These are phyloP conservation scores for Rhadina sibilatrix DNA, from an alignment of 2,113 vertebrate genomes.

Conservation along the genomic window DNA sequence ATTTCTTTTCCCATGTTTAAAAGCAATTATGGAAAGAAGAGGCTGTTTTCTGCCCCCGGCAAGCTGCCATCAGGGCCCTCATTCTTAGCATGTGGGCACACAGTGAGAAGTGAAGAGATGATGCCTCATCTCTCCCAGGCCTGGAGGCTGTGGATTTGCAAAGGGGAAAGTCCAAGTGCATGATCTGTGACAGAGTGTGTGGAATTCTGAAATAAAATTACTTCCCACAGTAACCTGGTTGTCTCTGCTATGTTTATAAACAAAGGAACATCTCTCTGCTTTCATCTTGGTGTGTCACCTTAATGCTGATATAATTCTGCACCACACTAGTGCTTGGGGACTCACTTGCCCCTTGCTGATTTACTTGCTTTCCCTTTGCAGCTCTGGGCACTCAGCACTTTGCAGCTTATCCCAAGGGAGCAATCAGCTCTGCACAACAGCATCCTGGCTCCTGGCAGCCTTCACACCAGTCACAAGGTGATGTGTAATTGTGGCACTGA, in stretches of 20 bases:
- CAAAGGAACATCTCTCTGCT: not conserved
- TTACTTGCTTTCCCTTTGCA: not conserved
- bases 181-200: conserved; percentile 50
- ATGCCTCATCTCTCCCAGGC: not conserved
- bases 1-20: not conserved
- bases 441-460: not conserved
- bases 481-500: not conserved
- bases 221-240: conserved; percentile 27
- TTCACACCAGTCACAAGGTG: not conserved
- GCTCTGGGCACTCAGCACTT: not conserved
- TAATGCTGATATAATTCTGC: not conserved
- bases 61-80: not conserved
- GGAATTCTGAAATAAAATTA: conserved; percentile 64
- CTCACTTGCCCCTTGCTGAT: not conserved
- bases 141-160: conserved; percentile 3
- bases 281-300: not conserved
- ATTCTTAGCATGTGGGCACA: not conserved
- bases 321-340: not conserved
- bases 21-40: conserved; percentile 13
- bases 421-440: not conserved
- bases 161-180: conserved; percentile 38
- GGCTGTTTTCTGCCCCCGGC: not conserved
- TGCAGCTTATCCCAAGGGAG: not conserved
- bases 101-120: not conserved
- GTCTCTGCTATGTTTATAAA: conserved; percentile 1